Evolutionary conservation across 2,888 invertebrate species (phyloP).

Genomic region (Rotaria socialis): DNA sequence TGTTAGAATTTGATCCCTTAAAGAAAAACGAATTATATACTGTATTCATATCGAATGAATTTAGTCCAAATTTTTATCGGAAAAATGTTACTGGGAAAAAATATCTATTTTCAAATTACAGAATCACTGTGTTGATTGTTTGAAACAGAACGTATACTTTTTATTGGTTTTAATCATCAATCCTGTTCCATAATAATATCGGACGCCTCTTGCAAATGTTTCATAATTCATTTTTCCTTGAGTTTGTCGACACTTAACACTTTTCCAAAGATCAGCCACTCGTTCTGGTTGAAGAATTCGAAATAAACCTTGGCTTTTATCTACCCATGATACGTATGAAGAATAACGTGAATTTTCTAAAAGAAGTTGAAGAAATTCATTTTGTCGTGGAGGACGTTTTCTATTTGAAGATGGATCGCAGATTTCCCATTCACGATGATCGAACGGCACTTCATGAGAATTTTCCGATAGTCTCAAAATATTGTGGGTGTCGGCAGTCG

Average conservation of each 20-base stretch:
- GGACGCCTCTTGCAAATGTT: background rate
- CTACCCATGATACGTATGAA: background rate
- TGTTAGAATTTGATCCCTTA: too few species aligned
- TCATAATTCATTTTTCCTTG: background rate
- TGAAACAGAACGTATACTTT: background rate
- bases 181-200: background rate
- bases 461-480: background rate
- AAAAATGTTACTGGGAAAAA: too few species aligned
- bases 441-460: background rate
- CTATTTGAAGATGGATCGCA: background rate
- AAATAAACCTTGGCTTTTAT: background rate
- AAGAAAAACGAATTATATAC: too few species aligned
- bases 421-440: background rate
- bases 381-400: background rate
- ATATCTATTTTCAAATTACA: too few species aligned
- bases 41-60: too few species aligned
- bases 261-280: background rate
- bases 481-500: too few species aligned
- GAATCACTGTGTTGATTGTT: background rate
- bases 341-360: background rate
- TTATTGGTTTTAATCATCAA: background rate
- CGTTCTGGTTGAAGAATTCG: background rate
- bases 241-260: background rate
- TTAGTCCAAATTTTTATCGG: too few species aligned
- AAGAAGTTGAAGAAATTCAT: background rate